Evolutionary conservation across 2,888 invertebrate genomes (phyloP), one percentile per base, ranked within the genome.

Genomic region (Masnerella sp.): DNA sequence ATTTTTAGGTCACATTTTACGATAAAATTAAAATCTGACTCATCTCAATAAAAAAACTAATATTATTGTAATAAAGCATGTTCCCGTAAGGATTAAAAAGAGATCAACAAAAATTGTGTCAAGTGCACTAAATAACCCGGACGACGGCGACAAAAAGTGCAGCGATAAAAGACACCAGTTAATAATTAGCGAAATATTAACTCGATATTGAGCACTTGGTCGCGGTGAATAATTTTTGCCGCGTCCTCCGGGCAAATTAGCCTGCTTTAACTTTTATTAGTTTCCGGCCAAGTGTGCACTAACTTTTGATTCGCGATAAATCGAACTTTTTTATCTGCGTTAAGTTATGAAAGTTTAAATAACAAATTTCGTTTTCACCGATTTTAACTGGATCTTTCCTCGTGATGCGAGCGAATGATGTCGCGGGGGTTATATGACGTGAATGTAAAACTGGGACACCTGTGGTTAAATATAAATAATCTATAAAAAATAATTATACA

Each of bases 261-360:
- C 20, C 22, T 20, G 38, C 28, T 38, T 52, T 38, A 52, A 52
- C 52, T 52, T 52, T 52, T 52, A 52, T 52, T 52, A 52, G 38
- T 38, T 52, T 28, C 17, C n/a, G n/a, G 20, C 28, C 38, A 28
- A 38, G 52, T 25, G 17, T 52, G 17, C 5, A 38, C 52, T 9
- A 38, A 38, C 38, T 52, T 28, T 52, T 17, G 28, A 38, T 38
- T 52, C 52, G 38, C 38, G 52, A 38, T 52, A 28, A 20, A 38
- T 38, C 38, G 38, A 52, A 38, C 52, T 38, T 38, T 52, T 52
- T 52, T 38, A 52, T 52, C 52, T 18, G 22, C 40, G 1, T 11
- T 25, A 14, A 54, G 40, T 54, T 54, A 54, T 40, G 40, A 40
- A 54, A 54, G 40, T 54, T 54, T 42, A 40, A 54, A 28, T 30